Percentiles rank a stretch among this genome's conserved stretches.
These are phyloP conservation scores for Ceratothoa steindachneri DNA, from an alignment of 2,888 invertebrate genomes.

Conservation along the genomic window DNA sequence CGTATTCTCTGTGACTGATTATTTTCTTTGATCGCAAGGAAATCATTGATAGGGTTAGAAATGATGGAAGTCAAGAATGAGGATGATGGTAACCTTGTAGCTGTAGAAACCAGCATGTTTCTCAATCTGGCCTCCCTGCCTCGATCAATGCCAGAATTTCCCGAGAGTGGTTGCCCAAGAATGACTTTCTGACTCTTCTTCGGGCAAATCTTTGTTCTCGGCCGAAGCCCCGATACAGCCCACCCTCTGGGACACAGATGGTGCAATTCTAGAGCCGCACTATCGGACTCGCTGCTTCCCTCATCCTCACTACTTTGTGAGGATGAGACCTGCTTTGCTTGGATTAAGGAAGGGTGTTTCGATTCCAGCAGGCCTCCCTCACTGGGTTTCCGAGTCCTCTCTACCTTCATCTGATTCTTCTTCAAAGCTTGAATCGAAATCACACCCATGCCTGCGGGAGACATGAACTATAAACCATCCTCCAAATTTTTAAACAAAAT, in stretches of 20 bases:
- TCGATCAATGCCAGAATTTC: background rate
- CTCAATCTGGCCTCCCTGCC: background rate
- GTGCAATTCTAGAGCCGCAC: constrained; percentile 21
- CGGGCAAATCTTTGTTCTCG: background rate
- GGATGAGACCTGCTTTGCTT: background rate
- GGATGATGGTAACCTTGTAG: background rate
- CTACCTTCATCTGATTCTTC: background rate
- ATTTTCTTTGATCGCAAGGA: constrained; percentile 10
- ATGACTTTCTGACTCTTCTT: constrained; percentile 18
- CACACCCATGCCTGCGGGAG: background rate
- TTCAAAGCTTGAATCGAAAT: background rate
- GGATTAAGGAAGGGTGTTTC: background rate
- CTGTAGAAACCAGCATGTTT: background rate
- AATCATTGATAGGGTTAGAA: constrained; percentile 40
- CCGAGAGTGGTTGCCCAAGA: constrained; percentile 37
- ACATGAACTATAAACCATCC: too few relatives aligned
- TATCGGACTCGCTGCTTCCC: background rate
- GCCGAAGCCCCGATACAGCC: constrained; percentile 34
- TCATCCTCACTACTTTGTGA: constrained; percentile 6
- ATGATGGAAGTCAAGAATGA: constrained; percentile 23
- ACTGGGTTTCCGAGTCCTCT: background rate
- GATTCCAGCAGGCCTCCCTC: background rate
- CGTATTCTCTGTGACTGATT: background rate
- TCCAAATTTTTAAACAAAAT: too few relatives aligned
- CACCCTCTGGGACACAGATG: constrained; percentile 44